Conservation (phyloP, 2,113 vertebrate genomes). For the Lepisosteus osseus region DNA sequence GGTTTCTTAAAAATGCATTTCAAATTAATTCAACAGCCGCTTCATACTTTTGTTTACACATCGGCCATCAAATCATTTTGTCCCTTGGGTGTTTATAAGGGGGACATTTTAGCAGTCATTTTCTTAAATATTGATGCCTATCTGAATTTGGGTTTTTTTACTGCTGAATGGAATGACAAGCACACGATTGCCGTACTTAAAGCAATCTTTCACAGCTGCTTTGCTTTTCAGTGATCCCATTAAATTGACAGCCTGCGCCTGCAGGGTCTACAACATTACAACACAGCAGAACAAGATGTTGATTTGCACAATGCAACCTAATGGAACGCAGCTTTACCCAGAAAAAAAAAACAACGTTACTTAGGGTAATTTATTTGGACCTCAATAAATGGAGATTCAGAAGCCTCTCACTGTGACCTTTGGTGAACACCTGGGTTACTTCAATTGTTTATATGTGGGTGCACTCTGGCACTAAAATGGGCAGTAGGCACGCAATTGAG, state of each 20-base stretch:
- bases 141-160: constrained; percentile 71
- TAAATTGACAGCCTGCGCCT: constrained; percentile 73
- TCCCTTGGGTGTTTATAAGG: constrained; percentile 67
- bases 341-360: constrained; percentile 27
- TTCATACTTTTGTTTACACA: constrained; percentile 67
- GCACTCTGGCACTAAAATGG: constrained; percentile 30
- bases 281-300: constrained; percentile 53
- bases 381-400: constrained; percentile 41
- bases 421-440: constrained; percentile 43
- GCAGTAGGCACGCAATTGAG: constrained; percentile 47
- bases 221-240: constrained; percentile 70
- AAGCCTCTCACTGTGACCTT: constrained; percentile 12
- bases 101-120: constrained; percentile 74
- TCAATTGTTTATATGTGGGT: constrained; percentile 50
- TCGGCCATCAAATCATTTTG: constrained; percentile 64
- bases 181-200: constrained; percentile 80
- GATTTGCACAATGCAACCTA: constrained; percentile 55
- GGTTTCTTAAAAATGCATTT: constrained; percentile 46
- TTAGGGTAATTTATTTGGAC: constrained; percentile 36
- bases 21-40: constrained; percentile 69
- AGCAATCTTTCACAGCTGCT: constrained; percentile 82
- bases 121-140: constrained; percentile 84
- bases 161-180: constrained; percentile 83
- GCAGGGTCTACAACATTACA: constrained; percentile 57
- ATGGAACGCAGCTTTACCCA: constrained; percentile 42